phyloP scores from a whole-genome alignment of 2,113 vertebrate genomes.

The Chunga burmeisteri region DNA sequence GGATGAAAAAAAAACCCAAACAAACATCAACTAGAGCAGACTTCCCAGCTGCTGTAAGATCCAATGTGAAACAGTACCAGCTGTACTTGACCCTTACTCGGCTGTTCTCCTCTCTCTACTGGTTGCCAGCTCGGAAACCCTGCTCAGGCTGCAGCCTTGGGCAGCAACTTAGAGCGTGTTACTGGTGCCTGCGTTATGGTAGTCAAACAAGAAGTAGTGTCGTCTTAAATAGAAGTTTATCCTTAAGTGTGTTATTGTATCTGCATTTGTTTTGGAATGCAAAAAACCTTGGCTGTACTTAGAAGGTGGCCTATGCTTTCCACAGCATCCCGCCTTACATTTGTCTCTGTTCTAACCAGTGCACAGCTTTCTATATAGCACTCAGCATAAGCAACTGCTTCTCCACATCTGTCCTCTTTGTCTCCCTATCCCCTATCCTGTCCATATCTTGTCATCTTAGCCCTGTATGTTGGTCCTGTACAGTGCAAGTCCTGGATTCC shows the following conservation, averaged over 20 bases:
- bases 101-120: not conserved
- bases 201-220: not conserved
- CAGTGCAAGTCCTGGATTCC: not conserved
- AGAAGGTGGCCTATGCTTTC: not conserved
- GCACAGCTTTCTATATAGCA: accelerated
- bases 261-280: not conserved
- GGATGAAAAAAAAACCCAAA: not conserved
- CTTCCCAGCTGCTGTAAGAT: not conserved
- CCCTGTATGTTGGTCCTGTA: not conserved
- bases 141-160: not conserved
- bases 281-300: not conserved
- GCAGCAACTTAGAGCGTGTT: accelerated
- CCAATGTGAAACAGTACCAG: not conserved
- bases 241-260: not conserved
- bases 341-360: not conserved
- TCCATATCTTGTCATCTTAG: not conserved
- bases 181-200: not conserved
- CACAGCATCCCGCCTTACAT: not conserved
- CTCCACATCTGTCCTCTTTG: not conserved
- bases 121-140: not conserved
- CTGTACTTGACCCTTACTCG: not conserved
- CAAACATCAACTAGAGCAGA: not conserved
- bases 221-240: not conserved
- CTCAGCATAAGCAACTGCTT: not conserved
- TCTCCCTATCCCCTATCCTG: not conserved